Conservation (phyloP, 2,888 invertebrate species). For the Pristionchus arcanus region DNA sequence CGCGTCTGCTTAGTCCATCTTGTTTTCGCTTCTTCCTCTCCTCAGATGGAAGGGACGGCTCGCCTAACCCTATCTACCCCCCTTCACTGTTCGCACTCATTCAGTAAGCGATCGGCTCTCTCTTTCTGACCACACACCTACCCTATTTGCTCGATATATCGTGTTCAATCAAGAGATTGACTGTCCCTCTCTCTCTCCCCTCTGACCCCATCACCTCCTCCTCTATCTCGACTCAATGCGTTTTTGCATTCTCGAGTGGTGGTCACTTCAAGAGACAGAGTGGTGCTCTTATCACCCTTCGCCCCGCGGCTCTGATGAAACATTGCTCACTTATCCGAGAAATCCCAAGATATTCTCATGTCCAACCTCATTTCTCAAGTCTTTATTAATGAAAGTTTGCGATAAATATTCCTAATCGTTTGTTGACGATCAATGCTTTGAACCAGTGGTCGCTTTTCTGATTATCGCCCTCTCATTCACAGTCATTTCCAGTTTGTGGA, state of each 20-base stretch:
- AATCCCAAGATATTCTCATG: neutral
- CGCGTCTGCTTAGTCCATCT: slow-evolving; percentile 35
- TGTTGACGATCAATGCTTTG: neutral
- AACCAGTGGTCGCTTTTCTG: neutral
- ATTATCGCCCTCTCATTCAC: neutral
- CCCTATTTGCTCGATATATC: slow-evolving; percentile 44
- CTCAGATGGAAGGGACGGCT: neutral
- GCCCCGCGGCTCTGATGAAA: neutral
- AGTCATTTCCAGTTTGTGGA: slow-evolving; percentile 26
- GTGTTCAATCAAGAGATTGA: slow-evolving; percentile 36
- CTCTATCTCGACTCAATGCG: neutral
- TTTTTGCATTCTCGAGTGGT: slow-evolving; percentile 51
- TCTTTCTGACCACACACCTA: slow-evolving; percentile 45
- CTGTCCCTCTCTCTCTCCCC: slow-evolving; percentile 22
- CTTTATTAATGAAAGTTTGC: no score
- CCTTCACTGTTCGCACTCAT: slow-evolving; percentile 6
- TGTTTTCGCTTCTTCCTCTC: slow-evolving; percentile 40
- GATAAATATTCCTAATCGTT: no score
- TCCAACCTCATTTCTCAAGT: neutral
- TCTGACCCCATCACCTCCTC: no score
- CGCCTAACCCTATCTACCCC: neutral
- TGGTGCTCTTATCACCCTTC: slow-evolving; percentile 37
- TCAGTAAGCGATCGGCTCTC: slow-evolving; percentile 34
- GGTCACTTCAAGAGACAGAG: slow-evolving; percentile 48
- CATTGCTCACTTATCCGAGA: neutral